Evolutionary conservation across 2,113 vertebrate genomes (phyloP), one percentile per base, ranked within the genome.

Genomic region (Girardinichthys multiradiatus): DNA sequence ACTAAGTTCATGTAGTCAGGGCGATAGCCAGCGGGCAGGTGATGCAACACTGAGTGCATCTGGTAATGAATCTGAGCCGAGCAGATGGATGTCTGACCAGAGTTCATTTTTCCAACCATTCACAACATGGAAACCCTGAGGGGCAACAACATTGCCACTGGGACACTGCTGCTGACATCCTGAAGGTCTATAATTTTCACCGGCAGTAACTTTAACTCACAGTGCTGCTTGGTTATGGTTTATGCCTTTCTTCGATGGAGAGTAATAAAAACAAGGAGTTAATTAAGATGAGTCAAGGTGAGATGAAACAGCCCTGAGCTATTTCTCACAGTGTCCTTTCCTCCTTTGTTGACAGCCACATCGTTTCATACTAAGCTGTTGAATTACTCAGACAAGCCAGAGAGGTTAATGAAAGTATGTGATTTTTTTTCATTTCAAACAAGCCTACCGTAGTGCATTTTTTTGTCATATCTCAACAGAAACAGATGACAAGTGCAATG

Each of bases 351-450:
- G 14, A 73, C 76, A 42, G 65, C 60, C 3, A n/a, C 19, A 29
- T 45, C 58, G 21, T 42, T 67, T 29, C 24, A 30, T 19, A 19
- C 70, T 21, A 29, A 51, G 58, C 39, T 63, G 67, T 45, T 87
- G 79, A 90, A 83, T 91, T 87, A 91, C 81, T 72, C 76, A 61
- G 70, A 29, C 82, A 68, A 79, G 86, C 84, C 68, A 70, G 68
- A 58, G 64, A 91, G 91, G 92, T 92, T 92, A 92, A 88, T 79
- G 82, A 72, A n/a, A 27, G 76, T 68, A 54, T 91, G 90, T 91
- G 82, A 65, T 84, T 74, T 73, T 68, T 79, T 90, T 90, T 87
- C 79, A 89, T 92, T 88, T 88, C 82, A 87, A 62, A 42, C 62
- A 69, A 31, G 70, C 68, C 81, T 82, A 79, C 74, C 78, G 70